Conservation (phyloP, 92 coral and sea anemone genomes). For the Porites divaricata region DNA sequence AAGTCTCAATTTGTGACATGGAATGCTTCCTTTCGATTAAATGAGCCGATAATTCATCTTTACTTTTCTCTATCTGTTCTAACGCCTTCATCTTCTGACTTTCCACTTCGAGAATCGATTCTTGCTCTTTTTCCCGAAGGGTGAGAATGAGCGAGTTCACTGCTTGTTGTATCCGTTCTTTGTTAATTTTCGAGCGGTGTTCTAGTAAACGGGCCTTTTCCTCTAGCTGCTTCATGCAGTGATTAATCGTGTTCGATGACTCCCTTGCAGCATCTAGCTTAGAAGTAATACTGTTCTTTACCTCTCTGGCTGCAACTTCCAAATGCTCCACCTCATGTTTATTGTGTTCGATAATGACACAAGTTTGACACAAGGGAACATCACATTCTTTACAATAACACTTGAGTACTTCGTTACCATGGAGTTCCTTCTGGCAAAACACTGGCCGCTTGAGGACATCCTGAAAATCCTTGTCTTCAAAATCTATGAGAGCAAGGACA, state of each 20-base stretch:
- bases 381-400: conserved; percentile 23
- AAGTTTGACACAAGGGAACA: conserved; percentile 35
- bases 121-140: background rate
- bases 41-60: background rate
- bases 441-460: background rate
- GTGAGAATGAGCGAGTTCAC: background rate
- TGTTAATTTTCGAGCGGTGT: background rate
- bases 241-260: background rate
- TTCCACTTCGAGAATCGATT: background rate
- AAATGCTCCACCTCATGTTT: background rate
- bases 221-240: background rate
- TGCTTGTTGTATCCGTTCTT: background rate
- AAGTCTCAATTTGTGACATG: background rate
- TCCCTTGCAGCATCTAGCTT: background rate
- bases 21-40: background rate
- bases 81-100: background rate
- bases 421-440: conserved; percentile 43
- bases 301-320: conserved; percentile 27
- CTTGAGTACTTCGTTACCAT: conserved; percentile 43
- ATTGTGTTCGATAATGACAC: conserved; percentile 27
- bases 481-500: conserved; percentile 15
- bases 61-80: background rate
- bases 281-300: background rate
- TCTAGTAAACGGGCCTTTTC: background rate
- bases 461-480: conserved; percentile 22